Evolutionary conservation across 2,113 vertebrate species (phyloP).

Genomic region (Triplophysa dalaica): DNA sequence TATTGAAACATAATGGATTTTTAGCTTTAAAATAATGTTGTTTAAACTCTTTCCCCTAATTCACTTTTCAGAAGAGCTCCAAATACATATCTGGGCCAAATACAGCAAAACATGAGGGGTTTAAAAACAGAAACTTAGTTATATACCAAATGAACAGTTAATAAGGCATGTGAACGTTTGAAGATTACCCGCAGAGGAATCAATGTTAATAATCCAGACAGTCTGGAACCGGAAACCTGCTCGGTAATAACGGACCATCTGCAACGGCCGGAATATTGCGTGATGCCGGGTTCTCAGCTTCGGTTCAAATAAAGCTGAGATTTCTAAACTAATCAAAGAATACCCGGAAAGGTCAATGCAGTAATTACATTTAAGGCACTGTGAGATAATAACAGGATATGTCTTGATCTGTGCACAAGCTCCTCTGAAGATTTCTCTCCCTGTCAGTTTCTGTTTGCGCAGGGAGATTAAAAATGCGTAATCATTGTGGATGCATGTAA

Average conservation of each 20-base stretch:
- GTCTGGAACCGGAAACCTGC: background rate
- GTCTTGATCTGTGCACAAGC: conserved; percentile 1
- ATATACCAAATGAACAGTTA: background rate
- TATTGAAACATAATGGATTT: too few relatives aligned
- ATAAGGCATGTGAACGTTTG: background rate
- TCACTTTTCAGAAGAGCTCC: too few relatives aligned
- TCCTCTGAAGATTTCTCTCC: conserved; percentile 8
- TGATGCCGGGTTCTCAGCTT: conserved; percentile 16
- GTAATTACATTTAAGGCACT: conserved; percentile 44
- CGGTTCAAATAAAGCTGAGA: conserved; percentile 23
- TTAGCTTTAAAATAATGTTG: too few relatives aligned
- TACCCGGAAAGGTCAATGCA: conserved; percentile 40
- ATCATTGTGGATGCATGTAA: conserved; percentile 31
- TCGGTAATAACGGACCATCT: conserved; percentile 5
- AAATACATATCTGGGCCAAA: background rate
- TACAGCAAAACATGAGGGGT: background rate
- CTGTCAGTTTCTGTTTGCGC: conserved; percentile 22
- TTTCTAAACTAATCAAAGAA: conserved; percentile 45
- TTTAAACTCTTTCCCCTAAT: too few relatives aligned
- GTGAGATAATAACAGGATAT: conserved; percentile 38
- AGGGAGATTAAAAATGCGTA: conserved; percentile 38
- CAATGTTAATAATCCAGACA: conserved; percentile 1
- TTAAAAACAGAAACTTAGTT: background rate
- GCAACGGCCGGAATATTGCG: conserved; percentile 1
- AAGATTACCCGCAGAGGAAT: background rate